Evolutionary conservation across 1,140 invertebrate genomes (phyloP), one percentile per base, ranked within the genome.

Genomic region (Eulimnadia texana): DNA sequence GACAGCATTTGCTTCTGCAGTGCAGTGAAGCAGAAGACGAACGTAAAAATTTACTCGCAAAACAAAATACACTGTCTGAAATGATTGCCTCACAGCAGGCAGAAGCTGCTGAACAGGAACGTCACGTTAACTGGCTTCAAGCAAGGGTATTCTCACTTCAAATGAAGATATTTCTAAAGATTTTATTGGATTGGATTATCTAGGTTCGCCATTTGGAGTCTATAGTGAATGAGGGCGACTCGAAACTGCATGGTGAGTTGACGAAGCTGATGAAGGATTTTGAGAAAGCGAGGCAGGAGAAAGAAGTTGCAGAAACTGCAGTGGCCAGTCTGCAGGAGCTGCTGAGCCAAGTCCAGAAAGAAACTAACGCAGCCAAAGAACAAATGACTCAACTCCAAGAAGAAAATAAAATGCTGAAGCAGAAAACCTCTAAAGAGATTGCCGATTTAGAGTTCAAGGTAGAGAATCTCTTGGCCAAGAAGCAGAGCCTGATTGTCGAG

Each of bases 381-480:
- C 55, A 57, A 9, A 33, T 57, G 16, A 19, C 55, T 16, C 13
- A 20, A 3, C 22, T 29, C 10, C 55, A 57, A 16, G 55, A 57
- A 20, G 55, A 57, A 29, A 57, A n/a, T 27, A 27, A 33, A 57
- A 57, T 27, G 6, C 16, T 55, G 19, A 50, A 51, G 3, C 60
- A 63, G 24, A 42, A 62, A 49, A 27, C 54, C 0, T 52, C 49
- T 16, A 29, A 23, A 61, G 60, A 61, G 25, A 78, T 89, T 51
- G 82, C 82, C 10, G 85, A 90, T 66, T 71, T 93, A 54, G 86
- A 93, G 69, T 88, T 84, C 67, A 82, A 85, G 64, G 70, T 86
- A 25, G 81, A 86, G 54, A 82, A 84, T 67, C 66, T 86, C 54
- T 80, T 82, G 20, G 78, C 82, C 23, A 88, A 93, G 66, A 84